A percentile compares a stretch with the other conserved stretches of the same genome.
phyloP scores from a whole-genome alignment of 2,888 invertebrate species.

The Rotaria magnacalcarata region DNA sequence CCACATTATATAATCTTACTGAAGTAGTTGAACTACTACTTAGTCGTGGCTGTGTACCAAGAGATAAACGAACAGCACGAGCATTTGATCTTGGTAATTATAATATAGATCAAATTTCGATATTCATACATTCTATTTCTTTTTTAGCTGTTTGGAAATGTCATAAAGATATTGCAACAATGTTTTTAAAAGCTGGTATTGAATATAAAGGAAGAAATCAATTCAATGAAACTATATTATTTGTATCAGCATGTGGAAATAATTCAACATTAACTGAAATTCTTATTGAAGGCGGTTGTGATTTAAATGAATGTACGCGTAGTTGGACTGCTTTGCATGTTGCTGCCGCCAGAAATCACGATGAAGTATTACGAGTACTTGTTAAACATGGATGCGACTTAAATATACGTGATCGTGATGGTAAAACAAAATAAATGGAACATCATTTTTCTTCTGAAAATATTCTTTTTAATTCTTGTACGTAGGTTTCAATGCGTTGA shows the following conservation, averaged over 20 bases:
- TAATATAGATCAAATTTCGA: neutral
- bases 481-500: constrained; percentile 24
- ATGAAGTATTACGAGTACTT: constrained; percentile 24
- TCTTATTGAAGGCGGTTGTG: constrained; percentile 39
- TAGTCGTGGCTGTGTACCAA: constrained; percentile 35
- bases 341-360: constrained; percentile 42
- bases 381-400: constrained; percentile 38
- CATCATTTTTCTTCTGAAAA: no score
- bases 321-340: constrained; percentile 41
- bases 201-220: constrained; percentile 43
- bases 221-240: constrained; percentile 42
- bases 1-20: constrained; percentile 34
- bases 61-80: constrained; percentile 39
- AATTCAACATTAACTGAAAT: constrained; percentile 39
- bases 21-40: constrained; percentile 37
- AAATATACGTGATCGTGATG: constrained; percentile 38
- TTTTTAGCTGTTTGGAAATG: constrained; percentile 40
- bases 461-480: neutral
- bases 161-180: constrained; percentile 40
- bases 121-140: neutral
- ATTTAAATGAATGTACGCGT: constrained; percentile 43
- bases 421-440: neutral
- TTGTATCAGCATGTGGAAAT: constrained; percentile 44
- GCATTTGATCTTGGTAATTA: constrained; percentile 37
- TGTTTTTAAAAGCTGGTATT: constrained; percentile 43